Percentiles rank a stretch among this genome's conserved stretches.
Conservation (phyloP, 2,797 vertebrate genomes). For the Esox lucius region DNA sequence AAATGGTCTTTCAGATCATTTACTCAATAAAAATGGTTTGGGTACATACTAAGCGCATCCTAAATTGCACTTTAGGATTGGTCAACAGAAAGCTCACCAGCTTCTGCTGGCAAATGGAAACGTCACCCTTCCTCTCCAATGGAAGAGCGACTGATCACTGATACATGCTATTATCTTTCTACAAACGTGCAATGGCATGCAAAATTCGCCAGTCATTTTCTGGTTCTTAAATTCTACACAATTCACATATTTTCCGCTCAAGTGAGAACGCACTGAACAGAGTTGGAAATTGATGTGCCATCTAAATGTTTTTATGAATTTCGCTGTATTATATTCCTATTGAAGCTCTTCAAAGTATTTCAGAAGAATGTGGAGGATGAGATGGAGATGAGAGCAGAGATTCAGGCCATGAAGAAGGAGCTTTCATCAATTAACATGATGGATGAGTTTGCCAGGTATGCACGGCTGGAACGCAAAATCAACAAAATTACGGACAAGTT, state of each 20-base stretch:
- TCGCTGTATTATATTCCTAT: neutral
- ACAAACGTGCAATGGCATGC: no score
- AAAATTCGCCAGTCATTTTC: no score
- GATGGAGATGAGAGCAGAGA: slow-evolving; percentile 78
- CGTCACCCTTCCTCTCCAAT: neutral
- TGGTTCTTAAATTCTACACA: no score
- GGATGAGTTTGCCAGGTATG: slow-evolving; percentile 84
- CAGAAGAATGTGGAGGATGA: slow-evolving; percentile 82
- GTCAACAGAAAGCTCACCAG: neutral
- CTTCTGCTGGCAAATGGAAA: neutral
- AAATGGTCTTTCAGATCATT: no score
- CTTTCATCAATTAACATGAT: slow-evolving; percentile 83
- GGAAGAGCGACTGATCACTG: no score
- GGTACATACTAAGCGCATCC: no score
- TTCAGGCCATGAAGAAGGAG: slow-evolving; percentile 83
- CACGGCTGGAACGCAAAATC: slow-evolving; percentile 80
- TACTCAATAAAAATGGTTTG: no score
- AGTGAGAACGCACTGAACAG: neutral
- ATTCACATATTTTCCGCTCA: no score
- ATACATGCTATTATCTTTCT: no score
- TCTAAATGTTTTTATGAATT: neutral
- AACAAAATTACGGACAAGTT: slow-evolving; percentile 85
- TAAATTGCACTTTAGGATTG: no score
- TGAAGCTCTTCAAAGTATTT: slow-evolving; percentile 74
- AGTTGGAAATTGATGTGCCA: neutral